Percentiles rank a stretch among this genome's conserved stretches.
Evolutionary conservation across 2,888 invertebrate species (phyloP).

Genomic region (Philaethria dido): DNA sequence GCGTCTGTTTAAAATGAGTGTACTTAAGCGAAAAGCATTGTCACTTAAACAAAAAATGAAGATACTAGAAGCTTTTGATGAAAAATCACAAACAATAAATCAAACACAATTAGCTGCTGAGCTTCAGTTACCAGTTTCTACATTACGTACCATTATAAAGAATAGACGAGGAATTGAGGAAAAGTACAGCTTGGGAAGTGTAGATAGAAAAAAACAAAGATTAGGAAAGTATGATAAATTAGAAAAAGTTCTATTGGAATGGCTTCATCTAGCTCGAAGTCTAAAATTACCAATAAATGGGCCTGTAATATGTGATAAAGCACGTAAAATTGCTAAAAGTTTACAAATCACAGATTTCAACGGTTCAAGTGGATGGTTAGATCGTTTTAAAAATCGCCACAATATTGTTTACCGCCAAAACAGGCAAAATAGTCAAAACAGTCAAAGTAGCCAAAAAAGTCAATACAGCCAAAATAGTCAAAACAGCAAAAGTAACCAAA

Average conservation of each 20-base stretch:
- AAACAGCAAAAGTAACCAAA: too few relatives aligned
- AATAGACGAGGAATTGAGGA: slow-evolving; percentile 37
- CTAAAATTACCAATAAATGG: slow-evolving; percentile 38
- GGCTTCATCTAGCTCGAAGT: slow-evolving; percentile 34
- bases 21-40: slow-evolving; percentile 30
- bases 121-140: slow-evolving; percentile 39
- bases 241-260: slow-evolving; percentile 37
- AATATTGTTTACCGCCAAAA: slow-evolving; percentile 38
- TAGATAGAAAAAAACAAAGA: slow-evolving; percentile 36
- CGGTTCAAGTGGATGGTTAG: slow-evolving; percentile 44
- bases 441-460: too few relatives aligned
- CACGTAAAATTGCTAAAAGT: slow-evolving; percentile 34
- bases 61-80: slow-evolving; percentile 37
- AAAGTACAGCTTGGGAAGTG: slow-evolving; percentile 39
- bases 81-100: slow-evolving; percentile 38
- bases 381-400: slow-evolving; percentile 43
- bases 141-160: slow-evolving; percentile 40
- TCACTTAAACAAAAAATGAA: slow-evolving; percentile 32
- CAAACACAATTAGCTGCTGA: slow-evolving; percentile 38
- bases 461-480: too few relatives aligned
- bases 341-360: slow-evolving; percentile 38
- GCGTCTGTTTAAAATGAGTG: slow-evolving; percentile 1
- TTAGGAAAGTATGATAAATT: slow-evolving; percentile 27
- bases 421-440: too few relatives aligned
- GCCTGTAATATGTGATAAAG: slow-evolving; percentile 39